These are phyloP conservation scores for Dermatemys mawii DNA, from an alignment of 2,113 vertebrate species.

Conservation along the genomic window DNA sequence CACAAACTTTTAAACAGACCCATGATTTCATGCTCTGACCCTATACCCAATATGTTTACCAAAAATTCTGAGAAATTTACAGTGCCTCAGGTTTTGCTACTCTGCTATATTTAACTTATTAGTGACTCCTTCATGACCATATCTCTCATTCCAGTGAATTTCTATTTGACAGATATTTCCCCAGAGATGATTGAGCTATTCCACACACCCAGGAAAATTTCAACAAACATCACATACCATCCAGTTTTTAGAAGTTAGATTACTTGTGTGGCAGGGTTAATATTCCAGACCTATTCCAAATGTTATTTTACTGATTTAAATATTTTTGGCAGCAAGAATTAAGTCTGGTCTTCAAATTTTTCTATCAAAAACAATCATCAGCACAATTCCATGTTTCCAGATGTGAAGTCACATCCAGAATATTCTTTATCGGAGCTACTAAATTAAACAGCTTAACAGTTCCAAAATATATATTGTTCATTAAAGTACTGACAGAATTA, in stretches of 20 bases:
- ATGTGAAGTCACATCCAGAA: conserved; percentile 32
- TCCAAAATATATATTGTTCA: background rate
- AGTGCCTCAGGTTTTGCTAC: background rate
- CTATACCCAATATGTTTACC: background rate
- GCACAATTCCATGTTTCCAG: conserved; percentile 44
- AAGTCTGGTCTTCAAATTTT: conserved; percentile 3
- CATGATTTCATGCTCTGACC: background rate
- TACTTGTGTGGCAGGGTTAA: background rate
- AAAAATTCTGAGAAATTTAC: background rate
- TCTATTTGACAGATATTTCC: conserved; percentile 21
- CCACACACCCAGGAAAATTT: background rate
- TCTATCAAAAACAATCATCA: conserved; percentile 23
- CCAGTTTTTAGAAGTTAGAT: background rate
- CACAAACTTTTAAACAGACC: background rate
- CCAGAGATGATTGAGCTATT: background rate
- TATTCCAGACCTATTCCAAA: conserved; percentile 45
- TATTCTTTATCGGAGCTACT: conserved; percentile 23
- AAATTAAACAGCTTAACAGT: background rate
- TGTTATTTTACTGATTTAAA: conserved; percentile 27
- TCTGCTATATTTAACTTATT: background rate
- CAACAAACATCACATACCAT: background rate
- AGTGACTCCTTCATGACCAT: background rate
- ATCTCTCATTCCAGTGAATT: conserved; percentile 5
- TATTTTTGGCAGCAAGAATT: conserved; percentile 35
- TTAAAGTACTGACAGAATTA: background rate